Evolutionary conservation across 2,888 invertebrate species (phyloP), one percentile per base, ranked within the genome.

Genomic region (Trissolcus japonicus): DNA sequence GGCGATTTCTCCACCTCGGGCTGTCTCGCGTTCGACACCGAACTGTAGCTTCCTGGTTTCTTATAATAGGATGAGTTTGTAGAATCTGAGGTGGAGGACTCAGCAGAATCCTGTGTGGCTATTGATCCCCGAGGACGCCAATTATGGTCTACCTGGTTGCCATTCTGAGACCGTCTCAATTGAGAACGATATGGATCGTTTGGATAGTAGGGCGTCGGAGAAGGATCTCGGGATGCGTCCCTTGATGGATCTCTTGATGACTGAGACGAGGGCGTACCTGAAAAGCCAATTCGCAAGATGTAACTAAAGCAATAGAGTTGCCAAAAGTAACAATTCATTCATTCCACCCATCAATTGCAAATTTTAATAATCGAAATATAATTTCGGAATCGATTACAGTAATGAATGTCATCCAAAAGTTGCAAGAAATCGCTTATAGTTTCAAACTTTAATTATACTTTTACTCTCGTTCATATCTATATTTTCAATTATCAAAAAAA

Each of bases 191-290:
- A 86, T 55, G 85, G 86, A n/a, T 73, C 61, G 59, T 81, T 85
- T 46, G 85, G 83, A 59, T 86, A 81, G 66, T 86, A 84, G 16
- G 86, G 83, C 76, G 89, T 89, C 83, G 91, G 86, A 81, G 90
- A 82, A 76, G 89, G 83, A 82, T 89, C 81, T 80, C 87, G 80
- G 78, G 89, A 82, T 6, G 90, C 89, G 74, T 86, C 87, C 60
- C 87, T 82, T 1, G 91, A 91, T 40, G 91, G 90, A 71, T 90
- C 90, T 66, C 91, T 86, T 2, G 91, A 91, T 16, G 89, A 89
- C 57, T 89, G 89, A 9, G 89, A 88, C 6, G 89, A 90, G 25
- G 89, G 85, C 29, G 60, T 60, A n/a, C 60, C 48, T 60, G 13
- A 19, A 60, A 50, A 35, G 4, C 25, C 25, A 25, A 25, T 3